Conservation (phyloP, 2,888 invertebrate species). For the Noctua fimbriata region DNA sequence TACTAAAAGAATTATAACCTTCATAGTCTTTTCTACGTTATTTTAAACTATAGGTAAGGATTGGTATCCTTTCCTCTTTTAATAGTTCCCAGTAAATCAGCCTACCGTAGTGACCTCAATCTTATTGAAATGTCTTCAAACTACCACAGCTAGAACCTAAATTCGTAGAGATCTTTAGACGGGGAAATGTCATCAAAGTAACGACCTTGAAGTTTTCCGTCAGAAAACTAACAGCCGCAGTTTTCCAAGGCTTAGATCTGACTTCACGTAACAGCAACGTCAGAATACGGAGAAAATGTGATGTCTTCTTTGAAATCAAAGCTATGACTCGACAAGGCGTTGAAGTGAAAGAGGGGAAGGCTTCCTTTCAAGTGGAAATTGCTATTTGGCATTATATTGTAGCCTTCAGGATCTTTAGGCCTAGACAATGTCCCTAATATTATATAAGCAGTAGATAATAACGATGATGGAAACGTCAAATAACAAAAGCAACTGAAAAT, state of each 20-base stretch:
- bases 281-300: constrained; percentile 1
- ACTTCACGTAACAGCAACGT: background rate
- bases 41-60: background rate
- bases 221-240: background rate
- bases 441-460: background rate
- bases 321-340: constrained; percentile 25
- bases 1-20: too few species aligned
- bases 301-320: constrained; percentile 12
- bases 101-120: background rate
- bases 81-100: too few species aligned
- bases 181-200: background rate
- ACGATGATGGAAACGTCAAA: background rate
- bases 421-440: too few species aligned
- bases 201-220: background rate
- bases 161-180: background rate
- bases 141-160: background rate
- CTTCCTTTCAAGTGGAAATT: too few species aligned
- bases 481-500: background rate
- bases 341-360: background rate
- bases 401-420: too few species aligned
- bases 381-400: too few species aligned
- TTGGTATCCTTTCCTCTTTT: too few species aligned
- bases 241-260: background rate
- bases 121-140: background rate
- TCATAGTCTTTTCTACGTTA: background rate